Conservation (phyloP, 92 coral and sea anemone species). For the Desmophyllum pertusum region DNA sequence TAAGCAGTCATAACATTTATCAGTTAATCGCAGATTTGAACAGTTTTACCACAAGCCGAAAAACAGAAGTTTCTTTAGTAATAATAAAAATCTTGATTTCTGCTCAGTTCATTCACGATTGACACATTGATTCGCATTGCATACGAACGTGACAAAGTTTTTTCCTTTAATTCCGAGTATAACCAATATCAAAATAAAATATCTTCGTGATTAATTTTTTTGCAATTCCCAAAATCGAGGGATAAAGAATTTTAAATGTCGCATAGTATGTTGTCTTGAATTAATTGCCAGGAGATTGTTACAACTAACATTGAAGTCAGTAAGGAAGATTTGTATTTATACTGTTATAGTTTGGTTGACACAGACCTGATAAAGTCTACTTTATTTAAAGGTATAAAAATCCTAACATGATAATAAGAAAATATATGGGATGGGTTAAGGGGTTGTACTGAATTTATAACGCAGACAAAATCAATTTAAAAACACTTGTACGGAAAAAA, state of each 20-base stretch:
- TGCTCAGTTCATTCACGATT: neutral
- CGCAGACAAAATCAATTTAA: too few relatives aligned
- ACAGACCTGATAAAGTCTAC: too few relatives aligned
- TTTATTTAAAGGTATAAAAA: too few relatives aligned
- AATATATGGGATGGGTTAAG: too few relatives aligned
- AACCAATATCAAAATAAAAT: neutral
- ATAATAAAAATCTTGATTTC: neutral
- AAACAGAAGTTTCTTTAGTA: neutral
- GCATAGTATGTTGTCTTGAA: neutral
- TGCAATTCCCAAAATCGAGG: neutral
- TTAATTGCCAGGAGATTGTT: neutral
- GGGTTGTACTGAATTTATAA: too few relatives aligned
- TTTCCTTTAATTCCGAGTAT: neutral
- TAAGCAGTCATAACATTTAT: neutral
- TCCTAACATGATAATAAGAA: too few relatives aligned
- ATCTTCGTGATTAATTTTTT: neutral
- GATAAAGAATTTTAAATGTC: neutral
- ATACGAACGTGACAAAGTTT: neutral
- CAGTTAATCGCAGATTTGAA: neutral
- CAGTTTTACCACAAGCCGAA: neutral
- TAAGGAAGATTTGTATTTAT: neutral
- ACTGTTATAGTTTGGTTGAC: too few relatives aligned
- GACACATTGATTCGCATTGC: neutral
- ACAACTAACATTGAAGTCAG: neutral
- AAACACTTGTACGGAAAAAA: too few relatives aligned